phyloP scores from a whole-genome alignment of 2,797 vertebrate species.

The Lithobates sylvaticus region DNA sequence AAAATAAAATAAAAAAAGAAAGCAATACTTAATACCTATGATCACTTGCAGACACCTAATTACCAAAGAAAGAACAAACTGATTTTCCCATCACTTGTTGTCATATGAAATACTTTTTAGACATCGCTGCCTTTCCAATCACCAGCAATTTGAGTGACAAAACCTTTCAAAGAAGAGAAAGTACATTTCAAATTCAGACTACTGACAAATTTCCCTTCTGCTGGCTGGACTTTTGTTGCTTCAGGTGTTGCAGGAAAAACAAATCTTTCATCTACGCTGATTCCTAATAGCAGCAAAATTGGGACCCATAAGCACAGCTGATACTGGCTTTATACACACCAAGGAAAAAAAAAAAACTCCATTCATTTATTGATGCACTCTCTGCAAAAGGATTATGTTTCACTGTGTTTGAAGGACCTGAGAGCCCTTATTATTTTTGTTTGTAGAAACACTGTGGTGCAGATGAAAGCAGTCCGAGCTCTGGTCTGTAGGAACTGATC shows the following conservation, averaged over 20 bases:
- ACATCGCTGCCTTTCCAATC: conserved; percentile 53
- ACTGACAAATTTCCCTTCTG: conserved; percentile 65
- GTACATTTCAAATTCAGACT: conserved; percentile 71
- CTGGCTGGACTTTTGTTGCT: conserved; percentile 70
- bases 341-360: conserved; percentile 1
- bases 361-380: conserved; percentile 68
- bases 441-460: conserved; percentile 70
- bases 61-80: conserved; percentile 37
- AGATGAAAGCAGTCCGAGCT: conserved; percentile 68
- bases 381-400: conserved; percentile 69
- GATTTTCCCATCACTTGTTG: conserved; percentile 53
- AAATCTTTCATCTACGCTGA: conserved; percentile 67
- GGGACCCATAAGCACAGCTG: conserved; percentile 68
- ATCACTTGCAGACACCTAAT: conserved; percentile 33
- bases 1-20: no score
- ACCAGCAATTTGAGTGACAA: conserved; percentile 71
- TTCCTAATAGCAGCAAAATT: conserved; percentile 70
- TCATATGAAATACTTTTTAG: conserved; percentile 54
- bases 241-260: conserved; percentile 73
- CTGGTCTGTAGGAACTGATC: conserved; percentile 40
- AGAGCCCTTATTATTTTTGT: conserved; percentile 75
- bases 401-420: conserved; percentile 73
- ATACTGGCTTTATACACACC: conserved; percentile 64
- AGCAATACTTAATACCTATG: background rate
- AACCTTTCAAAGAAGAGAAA: conserved; percentile 63